phyloP scores from a whole-genome alignment of 2,113 vertebrate species.

The Hippopotamus amphibius region DNA sequence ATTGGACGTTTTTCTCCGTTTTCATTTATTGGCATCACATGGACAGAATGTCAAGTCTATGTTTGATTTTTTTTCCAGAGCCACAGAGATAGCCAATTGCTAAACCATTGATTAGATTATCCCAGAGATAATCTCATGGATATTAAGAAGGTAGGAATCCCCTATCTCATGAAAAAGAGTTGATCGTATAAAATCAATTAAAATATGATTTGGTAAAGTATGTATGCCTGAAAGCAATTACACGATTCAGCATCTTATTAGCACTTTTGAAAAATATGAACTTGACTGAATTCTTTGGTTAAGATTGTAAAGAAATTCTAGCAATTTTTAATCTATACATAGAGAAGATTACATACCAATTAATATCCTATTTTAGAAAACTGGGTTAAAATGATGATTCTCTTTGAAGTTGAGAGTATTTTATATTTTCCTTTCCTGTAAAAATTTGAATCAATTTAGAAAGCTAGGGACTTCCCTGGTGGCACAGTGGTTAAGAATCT shows the following conservation, averaged over 20 bases:
- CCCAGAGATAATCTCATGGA: background rate
- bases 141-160: background rate
- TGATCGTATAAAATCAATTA: background rate
- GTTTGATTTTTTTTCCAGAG: background rate
- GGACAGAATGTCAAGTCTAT: background rate
- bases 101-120: slow-evolving; percentile 1
- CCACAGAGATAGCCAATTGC: background rate
- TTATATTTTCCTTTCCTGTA: slow-evolving; percentile 38
- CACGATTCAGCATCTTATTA: slow-evolving; percentile 20
- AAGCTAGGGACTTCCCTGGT: background rate
- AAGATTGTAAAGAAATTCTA: background rate
- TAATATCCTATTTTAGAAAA: slow-evolving; percentile 41
- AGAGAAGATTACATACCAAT: background rate
- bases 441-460: slow-evolving; percentile 55
- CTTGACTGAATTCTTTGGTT: slow-evolving; percentile 10
- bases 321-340: background rate
- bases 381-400: background rate
- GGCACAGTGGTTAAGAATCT: too few relatives aligned
- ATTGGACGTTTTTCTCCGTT: background rate
- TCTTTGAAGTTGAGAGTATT: slow-evolving; percentile 23
- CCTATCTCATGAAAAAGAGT: background rate
- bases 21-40: background rate
- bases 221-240: background rate
- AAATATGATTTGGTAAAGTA: background rate
- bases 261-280: slow-evolving; percentile 29